Evolutionary conservation across 2,888 invertebrate species (phyloP).

Genomic region (Polietes domitor): DNA sequence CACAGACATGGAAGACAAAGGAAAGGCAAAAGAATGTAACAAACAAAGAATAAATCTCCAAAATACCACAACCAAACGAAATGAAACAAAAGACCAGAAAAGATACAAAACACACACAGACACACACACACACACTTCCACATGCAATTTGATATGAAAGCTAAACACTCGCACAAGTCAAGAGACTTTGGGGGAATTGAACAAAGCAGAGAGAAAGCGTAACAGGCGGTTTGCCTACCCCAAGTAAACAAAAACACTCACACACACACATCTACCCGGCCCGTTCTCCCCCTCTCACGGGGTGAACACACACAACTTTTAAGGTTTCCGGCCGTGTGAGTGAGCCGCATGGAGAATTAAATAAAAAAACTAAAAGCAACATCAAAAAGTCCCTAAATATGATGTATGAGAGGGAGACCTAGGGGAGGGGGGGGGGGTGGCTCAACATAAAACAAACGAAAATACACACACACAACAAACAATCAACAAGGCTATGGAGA

Average conservation of each 20-base stretch:
- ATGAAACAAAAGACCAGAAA: neutral
- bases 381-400: neutral
- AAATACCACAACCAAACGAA: neutral
- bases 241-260: neutral
- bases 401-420: too few species aligned
- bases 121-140: neutral
- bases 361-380: neutral
- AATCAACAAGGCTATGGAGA: conserved; percentile 61
- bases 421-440: neutral
- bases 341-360: neutral
- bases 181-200: neutral
- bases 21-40: neutral
- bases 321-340: conserved; percentile 53
- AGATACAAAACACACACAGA: neutral
- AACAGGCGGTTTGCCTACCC: conserved; percentile 29
- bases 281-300: too few species aligned
- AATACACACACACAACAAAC: conserved; percentile 32
- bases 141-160: neutral
- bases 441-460: conserved; percentile 20
- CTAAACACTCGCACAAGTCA: neutral
- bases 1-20: neutral
- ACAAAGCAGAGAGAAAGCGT: conserved; percentile 10
- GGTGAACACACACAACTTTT: conserved; percentile 51
- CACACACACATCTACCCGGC: neutral
- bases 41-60: neutral